Percentiles rank a stretch among this genome's conserved stretches.
Conservation (phyloP, 2,113 vertebrate species). For the Felis chaus region DNA sequence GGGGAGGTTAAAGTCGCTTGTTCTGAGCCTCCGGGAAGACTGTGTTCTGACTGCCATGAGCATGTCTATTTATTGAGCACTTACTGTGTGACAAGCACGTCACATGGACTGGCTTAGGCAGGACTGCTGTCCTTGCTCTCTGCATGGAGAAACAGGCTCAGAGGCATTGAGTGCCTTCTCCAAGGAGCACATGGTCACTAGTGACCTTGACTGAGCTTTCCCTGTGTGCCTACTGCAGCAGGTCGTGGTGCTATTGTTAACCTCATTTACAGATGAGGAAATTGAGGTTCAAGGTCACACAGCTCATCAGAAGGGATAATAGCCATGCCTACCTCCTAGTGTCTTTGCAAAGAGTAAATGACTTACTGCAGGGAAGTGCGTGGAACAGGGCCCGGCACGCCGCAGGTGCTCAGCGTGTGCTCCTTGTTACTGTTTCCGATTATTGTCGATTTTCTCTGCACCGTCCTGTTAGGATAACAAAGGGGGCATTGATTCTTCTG, state of each 20-base stretch:
- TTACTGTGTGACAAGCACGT: rapidly evolving
- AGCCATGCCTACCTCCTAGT: not conserved
- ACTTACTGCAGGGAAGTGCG: rapidly evolving
- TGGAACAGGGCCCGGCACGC: rapidly evolving
- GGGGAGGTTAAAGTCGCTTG: not conserved
- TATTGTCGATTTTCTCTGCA: not conserved
- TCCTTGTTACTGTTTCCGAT: rapidly evolving
- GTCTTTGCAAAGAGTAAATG: not conserved
- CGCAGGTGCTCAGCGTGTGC: rapidly evolving
- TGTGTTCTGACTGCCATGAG: rapidly evolving
- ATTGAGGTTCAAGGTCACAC: not conserved
- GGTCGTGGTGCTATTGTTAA: not conserved
- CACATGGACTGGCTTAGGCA: rapidly evolving
- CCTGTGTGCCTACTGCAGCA: not conserved
- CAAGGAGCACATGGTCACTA: not conserved
- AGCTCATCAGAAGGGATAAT: not conserved
- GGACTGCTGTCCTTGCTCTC: not conserved
- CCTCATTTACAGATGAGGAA: not conserved
- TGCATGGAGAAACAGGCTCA: not conserved
- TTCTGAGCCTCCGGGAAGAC: not conserved
- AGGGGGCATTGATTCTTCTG: rapidly evolving
- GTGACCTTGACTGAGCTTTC: not conserved
- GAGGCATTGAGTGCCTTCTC: not conserved
- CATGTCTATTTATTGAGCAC: not conserved
- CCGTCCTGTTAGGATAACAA: not conserved